phyloP scores from a whole-genome alignment of 2,888 invertebrate genomes.

The Eulithis prunata region DNA sequence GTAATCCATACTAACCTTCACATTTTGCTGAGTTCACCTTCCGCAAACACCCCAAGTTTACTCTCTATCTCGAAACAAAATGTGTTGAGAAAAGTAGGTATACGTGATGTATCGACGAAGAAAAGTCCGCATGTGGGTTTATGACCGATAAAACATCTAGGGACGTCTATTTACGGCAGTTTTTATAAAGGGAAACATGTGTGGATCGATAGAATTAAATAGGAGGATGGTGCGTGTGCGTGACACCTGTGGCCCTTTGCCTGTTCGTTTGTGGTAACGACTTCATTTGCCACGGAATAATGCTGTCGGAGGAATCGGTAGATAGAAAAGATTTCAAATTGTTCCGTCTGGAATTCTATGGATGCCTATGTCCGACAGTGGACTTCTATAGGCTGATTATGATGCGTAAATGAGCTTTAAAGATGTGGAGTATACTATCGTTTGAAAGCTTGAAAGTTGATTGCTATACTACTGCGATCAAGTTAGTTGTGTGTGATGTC shows the following conservation, averaged over 20 bases:
- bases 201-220: slow-evolving; percentile 66
- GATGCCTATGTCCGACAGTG: too few relatives aligned
- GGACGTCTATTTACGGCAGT: slow-evolving; percentile 74
- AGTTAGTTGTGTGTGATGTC: background rate
- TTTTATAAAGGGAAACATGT: slow-evolving; percentile 62
- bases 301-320: background rate
- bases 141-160: slow-evolving; percentile 76
- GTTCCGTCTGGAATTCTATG: too few relatives aligned
- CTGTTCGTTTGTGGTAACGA: slow-evolving; percentile 28
- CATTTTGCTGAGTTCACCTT: slow-evolving; percentile 25
- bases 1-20: slow-evolving; percentile 18
- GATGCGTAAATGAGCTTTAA: background rate
- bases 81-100: slow-evolving; percentile 44
- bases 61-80: slow-evolving; percentile 42
- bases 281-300: slow-evolving; percentile 30
- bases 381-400: too few relatives aligned
- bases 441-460: slow-evolving; percentile 18
- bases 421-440: slow-evolving; percentile 13
- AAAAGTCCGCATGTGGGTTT: slow-evolving; percentile 71
- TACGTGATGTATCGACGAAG: slow-evolving; percentile 70
- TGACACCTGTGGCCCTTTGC: slow-evolving; percentile 54
- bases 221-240: slow-evolving; percentile 57
- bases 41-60: slow-evolving; percentile 39
- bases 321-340: too few relatives aligned
- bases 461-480: slow-evolving; percentile 13